Conservation (phyloP, 2,113 vertebrate genomes). For the Poeciliopsis occidentalis region DNA sequence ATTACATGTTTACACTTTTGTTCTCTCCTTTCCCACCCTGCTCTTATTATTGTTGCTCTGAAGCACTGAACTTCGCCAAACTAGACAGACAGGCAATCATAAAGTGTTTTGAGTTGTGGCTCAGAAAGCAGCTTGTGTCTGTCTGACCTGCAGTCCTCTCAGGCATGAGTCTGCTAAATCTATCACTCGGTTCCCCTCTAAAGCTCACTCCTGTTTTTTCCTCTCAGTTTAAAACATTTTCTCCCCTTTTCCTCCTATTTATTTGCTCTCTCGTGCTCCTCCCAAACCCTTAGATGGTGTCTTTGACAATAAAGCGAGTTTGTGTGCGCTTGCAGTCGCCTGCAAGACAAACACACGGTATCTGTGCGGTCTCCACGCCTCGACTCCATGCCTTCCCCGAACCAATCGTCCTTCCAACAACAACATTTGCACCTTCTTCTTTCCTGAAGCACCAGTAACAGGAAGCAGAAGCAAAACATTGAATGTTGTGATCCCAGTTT, state of each 20-base stretch:
- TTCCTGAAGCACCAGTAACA: slow-evolving; percentile 14
- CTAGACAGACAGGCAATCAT: slow-evolving; percentile 10
- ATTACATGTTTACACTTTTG: neutral
- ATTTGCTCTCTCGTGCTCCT: neutral
- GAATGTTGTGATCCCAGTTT: too few relatives aligned
- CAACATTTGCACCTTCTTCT: slow-evolving; percentile 37
- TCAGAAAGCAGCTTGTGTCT: slow-evolving; percentile 54
- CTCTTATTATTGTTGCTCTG: neutral
- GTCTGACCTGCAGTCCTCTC: slow-evolving; percentile 28
- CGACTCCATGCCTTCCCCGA: slow-evolving; percentile 28
- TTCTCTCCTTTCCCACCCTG: too few relatives aligned
- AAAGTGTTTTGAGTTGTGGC: slow-evolving; percentile 18
- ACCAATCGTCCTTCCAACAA: neutral
- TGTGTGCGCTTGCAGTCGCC: too few relatives aligned
- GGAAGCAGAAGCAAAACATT: slow-evolving; percentile 6
- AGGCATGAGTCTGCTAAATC: slow-evolving; percentile 70
- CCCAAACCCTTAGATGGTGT: too few relatives aligned
- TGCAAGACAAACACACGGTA: neutral
- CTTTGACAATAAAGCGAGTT: too few relatives aligned
- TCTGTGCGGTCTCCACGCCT: slow-evolving; percentile 43
- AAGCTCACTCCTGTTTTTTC: slow-evolving; percentile 29
- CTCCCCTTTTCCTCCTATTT: slow-evolving; percentile 4
- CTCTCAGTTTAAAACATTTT: slow-evolving; percentile 7
- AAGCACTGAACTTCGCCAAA: slow-evolving; percentile 1
- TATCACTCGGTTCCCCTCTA: slow-evolving; percentile 56